Evolutionary conservation across 2,113 vertebrate genomes (phyloP).

Genomic region (Boulengeromyrus knoepffleri): DNA sequence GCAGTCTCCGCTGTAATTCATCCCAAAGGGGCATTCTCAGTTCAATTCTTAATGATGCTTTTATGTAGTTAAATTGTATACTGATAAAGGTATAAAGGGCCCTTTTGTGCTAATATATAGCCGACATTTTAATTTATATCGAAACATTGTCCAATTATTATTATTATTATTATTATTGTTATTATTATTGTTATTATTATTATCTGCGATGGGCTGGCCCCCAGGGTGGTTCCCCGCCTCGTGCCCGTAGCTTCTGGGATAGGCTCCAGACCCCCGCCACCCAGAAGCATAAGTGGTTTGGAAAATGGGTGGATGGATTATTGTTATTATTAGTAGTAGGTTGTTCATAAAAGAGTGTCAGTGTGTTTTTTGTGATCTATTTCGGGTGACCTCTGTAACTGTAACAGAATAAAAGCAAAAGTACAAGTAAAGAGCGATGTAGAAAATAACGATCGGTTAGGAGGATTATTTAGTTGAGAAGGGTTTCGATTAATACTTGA

Average conservation of each 20-base stretch:
- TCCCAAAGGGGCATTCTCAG: background rate
- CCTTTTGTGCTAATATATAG: background rate
- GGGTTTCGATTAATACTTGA: background rate
- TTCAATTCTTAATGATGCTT: background rate
- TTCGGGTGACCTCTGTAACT: background rate
- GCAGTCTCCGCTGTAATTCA: too few species aligned
- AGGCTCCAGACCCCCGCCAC: too few species aligned
- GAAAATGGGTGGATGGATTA: too few species aligned
- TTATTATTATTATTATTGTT: too few species aligned
- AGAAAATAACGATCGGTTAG: background rate
- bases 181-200: too few species aligned
- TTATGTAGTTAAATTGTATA: background rate
- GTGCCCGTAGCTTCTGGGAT: too few species aligned
- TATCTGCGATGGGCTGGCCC: too few species aligned
- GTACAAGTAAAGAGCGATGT: background rate
- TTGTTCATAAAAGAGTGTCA: background rate
- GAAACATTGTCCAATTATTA: background rate
- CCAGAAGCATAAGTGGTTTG: too few species aligned
- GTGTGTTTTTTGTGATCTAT: background rate
- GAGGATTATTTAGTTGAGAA: background rate
- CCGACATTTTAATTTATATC: background rate
- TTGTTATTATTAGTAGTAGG: background rate
- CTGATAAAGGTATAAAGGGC: background rate
- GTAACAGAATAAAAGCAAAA: background rate
- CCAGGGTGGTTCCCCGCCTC: too few species aligned